Evolutionary conservation across 1,140 invertebrate species (phyloP).

Genomic region (Ceratina calcarata): DNA sequence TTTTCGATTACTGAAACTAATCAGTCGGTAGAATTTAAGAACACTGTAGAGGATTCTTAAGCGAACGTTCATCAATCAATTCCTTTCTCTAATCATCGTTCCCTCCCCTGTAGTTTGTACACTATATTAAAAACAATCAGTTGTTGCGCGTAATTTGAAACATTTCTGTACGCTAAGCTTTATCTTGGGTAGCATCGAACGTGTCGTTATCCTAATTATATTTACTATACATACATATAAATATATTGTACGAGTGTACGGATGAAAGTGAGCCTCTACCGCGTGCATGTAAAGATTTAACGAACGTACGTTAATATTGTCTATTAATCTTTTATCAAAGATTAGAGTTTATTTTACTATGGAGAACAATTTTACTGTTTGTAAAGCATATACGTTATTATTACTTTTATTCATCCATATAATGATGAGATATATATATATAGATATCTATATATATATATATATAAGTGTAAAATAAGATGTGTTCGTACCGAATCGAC

Average conservation of each 20-base stretch:
- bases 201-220: slow-evolving; percentile 54
- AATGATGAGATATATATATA: slow-evolving; percentile 54
- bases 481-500: slow-evolving; percentile 56
- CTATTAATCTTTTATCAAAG: slow-evolving; percentile 70
- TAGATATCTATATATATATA: slow-evolving; percentile 54
- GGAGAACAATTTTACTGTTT: slow-evolving; percentile 62
- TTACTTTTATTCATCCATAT: slow-evolving; percentile 37
- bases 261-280: neutral
- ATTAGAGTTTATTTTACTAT: slow-evolving; percentile 77
- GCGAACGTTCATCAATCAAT: slow-evolving; percentile 8
- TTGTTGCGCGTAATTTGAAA: slow-evolving; percentile 52
- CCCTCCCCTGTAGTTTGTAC: slow-evolving; percentile 46
- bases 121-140: slow-evolving; percentile 39
- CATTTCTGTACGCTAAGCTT: slow-evolving; percentile 35
- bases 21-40: too few species aligned
- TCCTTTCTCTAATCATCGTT: slow-evolving; percentile 28
- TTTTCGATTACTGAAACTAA: neutral
- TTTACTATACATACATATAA: slow-evolving; percentile 36
- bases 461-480: slow-evolving; percentile 56
- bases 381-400: slow-evolving; percentile 51
- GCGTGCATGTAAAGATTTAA: neutral
- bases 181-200: slow-evolving; percentile 32
- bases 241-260: neutral
- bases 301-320: slow-evolving; percentile 45
- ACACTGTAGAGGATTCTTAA: neutral